Percentiles rank a stretch among this genome's conserved stretches.
These are phyloP conservation scores for Protomyctophum bolini DNA, from an alignment of 2,113 vertebrate genomes.

Conservation along the genomic window DNA sequence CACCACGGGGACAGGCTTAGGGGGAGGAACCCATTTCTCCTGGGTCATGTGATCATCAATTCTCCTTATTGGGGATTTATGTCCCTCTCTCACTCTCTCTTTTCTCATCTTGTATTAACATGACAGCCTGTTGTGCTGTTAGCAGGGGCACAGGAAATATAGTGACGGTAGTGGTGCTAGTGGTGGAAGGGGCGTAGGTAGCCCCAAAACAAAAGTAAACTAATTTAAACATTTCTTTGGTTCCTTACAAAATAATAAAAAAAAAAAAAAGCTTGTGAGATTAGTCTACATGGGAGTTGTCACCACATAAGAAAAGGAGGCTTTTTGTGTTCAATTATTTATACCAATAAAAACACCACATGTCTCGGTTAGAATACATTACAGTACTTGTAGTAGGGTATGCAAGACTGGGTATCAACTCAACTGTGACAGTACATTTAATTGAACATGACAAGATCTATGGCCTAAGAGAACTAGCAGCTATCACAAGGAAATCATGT, in stretches of 20 bases:
- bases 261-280: background rate
- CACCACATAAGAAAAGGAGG: background rate
- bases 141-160: conserved; percentile 12
- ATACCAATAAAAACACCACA: conserved; percentile 40
- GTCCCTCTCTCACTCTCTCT: background rate
- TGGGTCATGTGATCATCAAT: conserved; percentile 34
- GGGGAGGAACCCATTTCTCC: background rate
- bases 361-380: conserved; percentile 39
- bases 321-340: conserved; percentile 40
- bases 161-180: background rate
- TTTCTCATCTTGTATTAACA: conserved; percentile 12
- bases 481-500: conserved; percentile 27
- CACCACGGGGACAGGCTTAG: background rate
- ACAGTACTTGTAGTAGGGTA: conserved; percentile 22
- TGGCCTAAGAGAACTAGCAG: conserved; percentile 11
- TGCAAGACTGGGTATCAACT: conserved; percentile 40
- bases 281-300: conserved; percentile 11
- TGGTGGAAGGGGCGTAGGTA: background rate
- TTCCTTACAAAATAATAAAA: background rate
- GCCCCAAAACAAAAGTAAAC: too few species aligned
- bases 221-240: background rate
- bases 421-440: conserved; percentile 25
- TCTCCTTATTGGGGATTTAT: conserved; percentile 8
- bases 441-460: conserved; percentile 44
- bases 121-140: conserved; percentile 6